Conservation (phyloP, 2,113 vertebrate genomes). For the Cervus canadensis region DNA sequence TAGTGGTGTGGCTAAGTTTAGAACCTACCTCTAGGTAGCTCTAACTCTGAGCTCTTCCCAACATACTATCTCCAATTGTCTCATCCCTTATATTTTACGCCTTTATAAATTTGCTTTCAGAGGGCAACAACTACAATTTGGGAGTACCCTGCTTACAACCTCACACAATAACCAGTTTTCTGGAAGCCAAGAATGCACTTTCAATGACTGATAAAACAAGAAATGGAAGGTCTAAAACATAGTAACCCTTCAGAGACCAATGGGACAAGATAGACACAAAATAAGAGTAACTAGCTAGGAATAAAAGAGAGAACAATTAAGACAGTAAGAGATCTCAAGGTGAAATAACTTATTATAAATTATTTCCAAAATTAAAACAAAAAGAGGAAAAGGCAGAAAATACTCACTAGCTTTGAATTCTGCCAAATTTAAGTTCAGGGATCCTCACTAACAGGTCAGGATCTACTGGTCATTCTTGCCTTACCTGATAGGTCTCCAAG, state of each 20-base stretch:
- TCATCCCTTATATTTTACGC: neutral
- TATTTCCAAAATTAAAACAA: constrained; percentile 31
- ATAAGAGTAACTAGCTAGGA: neutral
- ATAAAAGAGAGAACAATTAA: neutral
- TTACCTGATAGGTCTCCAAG: neutral
- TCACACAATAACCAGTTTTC: neutral
- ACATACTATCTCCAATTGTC: neutral
- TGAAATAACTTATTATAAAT: neutral
- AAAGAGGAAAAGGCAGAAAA: neutral
- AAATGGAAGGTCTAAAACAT: constrained; percentile 18
- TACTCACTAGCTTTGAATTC: neutral
- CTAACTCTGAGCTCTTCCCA: neutral
- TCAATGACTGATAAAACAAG: neutral
- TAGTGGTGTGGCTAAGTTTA: neutral
- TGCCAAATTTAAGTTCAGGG: neutral
- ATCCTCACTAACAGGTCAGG: neutral
- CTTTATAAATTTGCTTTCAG: constrained; percentile 7
- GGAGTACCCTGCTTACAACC: neutral
- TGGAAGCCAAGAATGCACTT: constrained; percentile 22
- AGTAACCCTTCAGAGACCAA: constrained; percentile 35
- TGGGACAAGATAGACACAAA: neutral
- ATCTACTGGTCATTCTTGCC: neutral
- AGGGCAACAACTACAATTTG: neutral
- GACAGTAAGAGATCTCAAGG: neutral
- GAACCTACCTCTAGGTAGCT: neutral